Base-by-base conservation (phyloP, 2,888 invertebrate species). In the Drosophila diplacantha region DNA sequence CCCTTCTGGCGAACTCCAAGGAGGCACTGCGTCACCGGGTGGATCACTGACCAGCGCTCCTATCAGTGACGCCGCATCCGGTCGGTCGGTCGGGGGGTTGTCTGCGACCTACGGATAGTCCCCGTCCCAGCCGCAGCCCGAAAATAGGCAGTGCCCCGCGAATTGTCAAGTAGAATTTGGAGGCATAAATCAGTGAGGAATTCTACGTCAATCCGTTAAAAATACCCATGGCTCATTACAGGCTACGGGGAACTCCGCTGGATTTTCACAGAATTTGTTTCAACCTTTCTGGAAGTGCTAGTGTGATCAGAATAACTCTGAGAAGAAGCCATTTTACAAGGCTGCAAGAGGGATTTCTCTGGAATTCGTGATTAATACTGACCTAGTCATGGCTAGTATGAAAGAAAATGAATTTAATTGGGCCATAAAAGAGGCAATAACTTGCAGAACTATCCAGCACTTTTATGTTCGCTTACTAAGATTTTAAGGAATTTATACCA, bases 11-110 rank as follows among this genome's bases (percentile, higher is more conserved):
- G 44, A 46, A 46, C 44, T 46, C 44, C 44, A 46, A 46, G 22
- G n/a, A 20, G 31, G 29, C 49, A 37, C 63, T 49, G 49, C 14
- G 41, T 49, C 44, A 46, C 52, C 34, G 58, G 53, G 49, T 59
- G 58, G 61, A 66, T 66, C 64, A 56, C 69, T 64, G 74, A 64
- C 71, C 68, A 73, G 20, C 44, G 44, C 38, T 46, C n/a, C 41
- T 54, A 71, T 69, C 74, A 26, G 43, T 74, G 73, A 73, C 65
- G 74, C 50, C 16, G 11, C 56, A 55, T 74, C 73, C 75, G 75
- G 59, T 37, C 20, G n/a, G 11, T 9, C 16, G 37, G 6, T 18
- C 6, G 39, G 2, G 14, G 20, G 18, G 6, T 20, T 38, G 12
- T 1, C 12, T 18, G 26, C 8, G 43, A 29, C 29, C 43, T 16